These are phyloP conservation scores for Stratiomys singularior DNA, from an alignment of 2,888 invertebrate genomes.

Conservation along the genomic window DNA sequence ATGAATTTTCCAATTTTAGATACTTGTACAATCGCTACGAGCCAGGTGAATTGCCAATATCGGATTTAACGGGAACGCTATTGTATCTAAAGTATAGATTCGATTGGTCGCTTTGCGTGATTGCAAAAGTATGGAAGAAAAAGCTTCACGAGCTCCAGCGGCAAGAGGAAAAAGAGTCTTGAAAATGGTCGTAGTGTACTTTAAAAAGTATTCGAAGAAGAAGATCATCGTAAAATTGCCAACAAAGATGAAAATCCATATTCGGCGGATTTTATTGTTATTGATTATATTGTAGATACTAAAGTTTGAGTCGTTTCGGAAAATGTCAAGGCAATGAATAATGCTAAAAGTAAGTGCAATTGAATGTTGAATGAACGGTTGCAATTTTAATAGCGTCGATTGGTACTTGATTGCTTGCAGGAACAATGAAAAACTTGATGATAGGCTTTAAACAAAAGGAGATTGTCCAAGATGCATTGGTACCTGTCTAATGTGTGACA, in stretches of 20 bases:
- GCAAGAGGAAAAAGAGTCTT: neutral
- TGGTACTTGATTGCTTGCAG: neutral
- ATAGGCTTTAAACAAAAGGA: neutral
- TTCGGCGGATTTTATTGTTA: constrained; percentile 40
- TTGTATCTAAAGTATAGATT: neutral
- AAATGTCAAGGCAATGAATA: constrained; percentile 33
- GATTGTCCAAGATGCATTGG: neutral
- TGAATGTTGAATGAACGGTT: neutral
- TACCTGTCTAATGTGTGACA: neutral
- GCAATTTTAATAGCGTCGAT: neutral
- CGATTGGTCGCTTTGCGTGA: neutral
- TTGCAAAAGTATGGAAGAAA: neutral
- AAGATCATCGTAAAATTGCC: constrained; percentile 8
- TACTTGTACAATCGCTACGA: neutral
- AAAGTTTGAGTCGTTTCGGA: neutral
- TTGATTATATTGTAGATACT: constrained; percentile 32
- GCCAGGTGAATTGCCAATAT: neutral
- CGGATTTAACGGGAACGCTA: neutral
- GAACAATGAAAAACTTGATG: neutral
- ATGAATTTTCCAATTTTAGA: constrained; percentile 1
- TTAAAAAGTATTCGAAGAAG: neutral
- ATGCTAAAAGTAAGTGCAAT: neutral
- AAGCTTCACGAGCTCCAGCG: constrained; percentile 4
- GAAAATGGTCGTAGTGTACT: neutral
- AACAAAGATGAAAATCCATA: constrained; percentile 30